Percentiles rank a stretch among this genome's conserved stretches.
phyloP scores from a whole-genome alignment of 2,888 invertebrate species.

The Aleiodes testaceus region DNA sequence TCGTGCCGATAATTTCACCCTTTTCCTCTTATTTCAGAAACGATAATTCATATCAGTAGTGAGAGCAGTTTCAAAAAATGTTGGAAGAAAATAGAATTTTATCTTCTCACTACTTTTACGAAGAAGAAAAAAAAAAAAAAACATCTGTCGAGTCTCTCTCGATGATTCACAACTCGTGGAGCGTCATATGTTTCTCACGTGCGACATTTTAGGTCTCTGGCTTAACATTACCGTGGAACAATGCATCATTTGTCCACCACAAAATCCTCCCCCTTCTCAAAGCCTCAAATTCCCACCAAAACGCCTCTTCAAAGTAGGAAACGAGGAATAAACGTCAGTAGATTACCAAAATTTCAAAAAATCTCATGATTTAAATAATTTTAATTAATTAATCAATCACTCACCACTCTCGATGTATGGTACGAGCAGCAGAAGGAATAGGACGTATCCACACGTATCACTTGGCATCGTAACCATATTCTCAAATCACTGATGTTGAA shows the following conservation, averaged over 20 bases:
- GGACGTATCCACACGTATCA: slow-evolving; percentile 76
- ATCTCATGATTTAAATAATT: neutral
- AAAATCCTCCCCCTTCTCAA: slow-evolving; percentile 38
- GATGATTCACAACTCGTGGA: slow-evolving; percentile 30
- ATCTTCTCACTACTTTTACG: neutral
- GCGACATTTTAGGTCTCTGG: slow-evolving; percentile 24
- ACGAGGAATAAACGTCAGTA: no score
- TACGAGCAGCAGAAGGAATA: slow-evolving; percentile 80
- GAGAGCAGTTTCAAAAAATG: no score
- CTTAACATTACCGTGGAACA: slow-evolving; percentile 34
- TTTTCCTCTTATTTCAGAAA: no score
- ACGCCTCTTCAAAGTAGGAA: no score
- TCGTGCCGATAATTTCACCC: no score
- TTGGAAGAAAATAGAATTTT: no score
- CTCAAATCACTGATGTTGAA: neutral
- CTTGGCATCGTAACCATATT: slow-evolving; percentile 61
- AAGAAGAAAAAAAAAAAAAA: slow-evolving; percentile 9
- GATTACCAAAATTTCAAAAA: neutral
- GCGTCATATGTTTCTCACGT: slow-evolving; percentile 53
- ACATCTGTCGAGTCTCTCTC: slow-evolving; percentile 9
- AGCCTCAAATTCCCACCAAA: neutral
- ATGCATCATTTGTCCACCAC: slow-evolving; percentile 39
- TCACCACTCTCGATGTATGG: slow-evolving; percentile 83
- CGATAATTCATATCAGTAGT: no score
- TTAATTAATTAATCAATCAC: slow-evolving; percentile 65